Evolutionary conservation across 2,888 invertebrate species (phyloP), one percentile per base, ranked within the genome.

Genomic region (Opisthograptis luteolata): DNA sequence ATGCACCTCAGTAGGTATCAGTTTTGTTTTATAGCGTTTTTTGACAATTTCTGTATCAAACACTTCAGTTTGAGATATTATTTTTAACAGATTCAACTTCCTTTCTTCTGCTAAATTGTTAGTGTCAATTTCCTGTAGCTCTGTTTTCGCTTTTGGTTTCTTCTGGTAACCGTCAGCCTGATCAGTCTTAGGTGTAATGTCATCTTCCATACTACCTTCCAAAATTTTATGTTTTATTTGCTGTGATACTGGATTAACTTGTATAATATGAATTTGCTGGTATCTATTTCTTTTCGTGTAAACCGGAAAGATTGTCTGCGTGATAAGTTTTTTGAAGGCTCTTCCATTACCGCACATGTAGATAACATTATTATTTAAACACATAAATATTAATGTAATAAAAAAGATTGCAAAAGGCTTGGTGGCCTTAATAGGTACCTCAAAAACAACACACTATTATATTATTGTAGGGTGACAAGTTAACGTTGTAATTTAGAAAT

Each of bases 31-130:
- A 75, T 63, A 6, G 62, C 50, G 24, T 41, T 58, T 43, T 76
- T 77, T 7, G 71, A 64, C 58, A 60, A 58, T 20, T 61, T 50
- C 76, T 75, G 77, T 8, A 73, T 44, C 15, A 64, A 60, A 53
- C 64, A 63, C 41, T 68, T 64, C 8, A 76, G 10, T 39, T 57
- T 66, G 10, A 48, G 45, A 62, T 75, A 8, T 8, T 17, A 2
- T 3, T 17, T 3, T 17, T 17, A 17, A n/a, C n/a, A n/a, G n/a
- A n/a, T n/a, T n/a, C n/a, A n/a, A n/a, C n/a, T 17, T 17, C 3
- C 17, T 17, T 5, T 17, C 17, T 3, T 17, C 5, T 17, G 17
- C 5, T 17, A 17, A n/a, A n/a, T n/a, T n/a, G n/a, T n/a, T n/a
- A n/a, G n/a, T n/a, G n/a, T 24, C 40, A 19, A 20, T 12, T 17